phyloP scores from a whole-genome alignment of 2,113 vertebrate species.

The Hemichromis elongatus region DNA sequence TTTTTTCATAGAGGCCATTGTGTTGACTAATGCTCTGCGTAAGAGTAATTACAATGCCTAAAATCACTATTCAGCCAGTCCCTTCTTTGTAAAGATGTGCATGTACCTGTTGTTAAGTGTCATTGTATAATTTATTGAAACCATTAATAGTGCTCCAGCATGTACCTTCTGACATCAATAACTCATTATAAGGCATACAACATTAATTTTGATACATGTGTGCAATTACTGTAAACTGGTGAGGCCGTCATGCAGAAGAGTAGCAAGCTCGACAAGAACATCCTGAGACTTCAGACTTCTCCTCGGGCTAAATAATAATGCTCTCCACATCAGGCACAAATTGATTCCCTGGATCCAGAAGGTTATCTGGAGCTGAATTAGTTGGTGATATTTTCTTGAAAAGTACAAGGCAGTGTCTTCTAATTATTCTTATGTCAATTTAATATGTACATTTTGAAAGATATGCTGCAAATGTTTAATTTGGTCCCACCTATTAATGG shows the following conservation, averaged over 20 bases:
- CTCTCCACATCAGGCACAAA: fast-evolving
- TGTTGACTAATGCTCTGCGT: background rate
- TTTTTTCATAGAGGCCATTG: background rate
- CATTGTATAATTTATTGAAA: constrained; percentile 11
- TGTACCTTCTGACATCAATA: constrained; percentile 30
- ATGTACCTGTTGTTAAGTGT: background rate
- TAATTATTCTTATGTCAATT: background rate
- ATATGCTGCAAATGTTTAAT: background rate
- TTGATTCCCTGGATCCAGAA: background rate
- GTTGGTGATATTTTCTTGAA: background rate
- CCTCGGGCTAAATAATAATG: background rate
- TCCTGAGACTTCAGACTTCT: background rate
- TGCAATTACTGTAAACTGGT: constrained; percentile 12
- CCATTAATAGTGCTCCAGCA: constrained; percentile 7
- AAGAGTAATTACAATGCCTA: background rate
- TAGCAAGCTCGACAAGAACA: background rate
- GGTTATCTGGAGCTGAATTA: background rate
- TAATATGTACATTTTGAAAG: background rate
- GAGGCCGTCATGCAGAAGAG: background rate
- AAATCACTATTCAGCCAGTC: background rate
- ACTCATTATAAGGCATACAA: constrained; percentile 4
- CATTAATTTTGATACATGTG: constrained; percentile 31
- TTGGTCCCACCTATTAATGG: background rate
- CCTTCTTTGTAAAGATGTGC: background rate
- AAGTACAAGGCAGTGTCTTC: background rate